Evolutionary conservation across 2,113 vertebrate genomes (phyloP).

Genomic region (human): GRCh38 chr11:132047501-132048000

Average conservation of each 20-base stretch:
- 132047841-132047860: neutral
- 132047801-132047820: no score
- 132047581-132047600: neutral
- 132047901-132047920: fast-evolving
- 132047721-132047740: neutral
- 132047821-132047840: no score
- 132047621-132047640: neutral
- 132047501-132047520: neutral
- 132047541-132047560: neutral
- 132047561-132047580: neutral
- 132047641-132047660: neutral
- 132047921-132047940: no score
- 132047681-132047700: neutral
- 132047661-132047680: neutral
- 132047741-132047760: neutral
- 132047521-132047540: neutral
- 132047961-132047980: neutral
- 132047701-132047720: fast-evolving
- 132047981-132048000: neutral
- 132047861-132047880: fast-evolving
- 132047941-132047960: neutral
- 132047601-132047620: neutral
- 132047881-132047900: neutral
- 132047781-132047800: neutral
- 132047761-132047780: neutral